phyloP scores from a whole-genome alignment of 2,113 vertebrate genomes.

The Oreocharis arfaki region DNA sequence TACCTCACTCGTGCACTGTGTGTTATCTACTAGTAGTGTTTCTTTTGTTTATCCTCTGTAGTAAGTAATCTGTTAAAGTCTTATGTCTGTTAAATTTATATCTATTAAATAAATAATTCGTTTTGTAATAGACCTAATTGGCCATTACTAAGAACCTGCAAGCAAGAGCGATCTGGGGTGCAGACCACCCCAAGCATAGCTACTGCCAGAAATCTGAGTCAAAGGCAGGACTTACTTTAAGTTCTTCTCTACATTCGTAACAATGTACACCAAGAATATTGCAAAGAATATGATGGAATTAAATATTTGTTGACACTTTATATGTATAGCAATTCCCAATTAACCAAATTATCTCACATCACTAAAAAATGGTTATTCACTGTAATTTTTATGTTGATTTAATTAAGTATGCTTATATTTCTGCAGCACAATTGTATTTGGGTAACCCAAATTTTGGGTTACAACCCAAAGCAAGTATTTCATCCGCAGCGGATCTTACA shows the following conservation, averaged over 20 bases:
- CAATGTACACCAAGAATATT: neutral
- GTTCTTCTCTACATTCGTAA: neutral
- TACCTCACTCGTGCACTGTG: neutral
- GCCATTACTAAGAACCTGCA: neutral
- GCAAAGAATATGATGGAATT: neutral
- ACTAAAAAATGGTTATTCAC: neutral
- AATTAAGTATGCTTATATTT: neutral
- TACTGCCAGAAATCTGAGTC: neutral
- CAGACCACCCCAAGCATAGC: neutral
- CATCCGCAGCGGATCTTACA: neutral
- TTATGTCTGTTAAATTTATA: neutral
- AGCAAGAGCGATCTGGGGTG: rapidly evolving
- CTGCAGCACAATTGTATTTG: neutral
- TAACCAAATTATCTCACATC: neutral
- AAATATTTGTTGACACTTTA: neutral
- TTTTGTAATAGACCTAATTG: neutral
- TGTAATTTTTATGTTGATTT: neutral
- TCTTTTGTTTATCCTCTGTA: neutral
- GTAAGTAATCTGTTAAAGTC: neutral
- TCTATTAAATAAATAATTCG: neutral
- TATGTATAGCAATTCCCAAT: neutral
- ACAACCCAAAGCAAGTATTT: neutral
- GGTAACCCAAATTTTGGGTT: neutral
- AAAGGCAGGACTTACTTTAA: neutral
- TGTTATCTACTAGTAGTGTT: neutral